phyloP scores from a whole-genome alignment of 2,888 invertebrate species.

The Scaptomyza reducta region DNA sequence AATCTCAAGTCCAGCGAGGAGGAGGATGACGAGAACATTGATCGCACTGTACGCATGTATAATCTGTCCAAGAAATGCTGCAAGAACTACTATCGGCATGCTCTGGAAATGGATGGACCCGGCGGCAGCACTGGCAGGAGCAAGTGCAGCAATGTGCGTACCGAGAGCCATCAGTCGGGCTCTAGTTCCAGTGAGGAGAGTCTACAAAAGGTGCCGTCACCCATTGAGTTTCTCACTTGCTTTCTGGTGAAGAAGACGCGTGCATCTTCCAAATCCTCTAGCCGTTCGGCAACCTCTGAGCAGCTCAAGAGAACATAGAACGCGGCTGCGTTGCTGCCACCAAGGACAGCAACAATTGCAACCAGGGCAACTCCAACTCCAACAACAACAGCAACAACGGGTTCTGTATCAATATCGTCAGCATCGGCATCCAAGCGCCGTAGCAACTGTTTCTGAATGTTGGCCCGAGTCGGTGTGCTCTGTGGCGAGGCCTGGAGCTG shows the following conservation, averaged over 20 bases:
- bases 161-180: conserved; percentile 57
- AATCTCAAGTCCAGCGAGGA: conserved; percentile 63
- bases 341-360: conserved; percentile 31
- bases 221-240: conserved; percentile 83
- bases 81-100: conserved; percentile 81
- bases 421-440: conserved; percentile 59
- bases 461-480: conserved; percentile 73
- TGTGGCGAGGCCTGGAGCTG: conserved; percentile 70
- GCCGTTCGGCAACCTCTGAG: conserved; percentile 42
- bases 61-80: conserved; percentile 83
- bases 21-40: conserved; percentile 81
- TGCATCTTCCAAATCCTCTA: conserved; percentile 58
- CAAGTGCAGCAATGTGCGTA: conserved; percentile 61
- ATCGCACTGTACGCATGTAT: conserved; percentile 82
- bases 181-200: conserved; percentile 82
- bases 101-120: conserved; percentile 63
- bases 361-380: conserved; percentile 26
- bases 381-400: conserved; percentile 22
- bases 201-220: conserved; percentile 81
- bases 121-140: conserved; percentile 42
- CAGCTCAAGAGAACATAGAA: conserved; percentile 80
- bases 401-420: conserved; percentile 35
- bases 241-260: conserved; percentile 82
- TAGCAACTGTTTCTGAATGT: conserved; percentile 77
- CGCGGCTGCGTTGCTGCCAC: conserved; percentile 70